These are phyloP conservation scores for Brachyhypopomus gauderio DNA, from an alignment of 2,113 vertebrate species.

Conservation along the genomic window DNA sequence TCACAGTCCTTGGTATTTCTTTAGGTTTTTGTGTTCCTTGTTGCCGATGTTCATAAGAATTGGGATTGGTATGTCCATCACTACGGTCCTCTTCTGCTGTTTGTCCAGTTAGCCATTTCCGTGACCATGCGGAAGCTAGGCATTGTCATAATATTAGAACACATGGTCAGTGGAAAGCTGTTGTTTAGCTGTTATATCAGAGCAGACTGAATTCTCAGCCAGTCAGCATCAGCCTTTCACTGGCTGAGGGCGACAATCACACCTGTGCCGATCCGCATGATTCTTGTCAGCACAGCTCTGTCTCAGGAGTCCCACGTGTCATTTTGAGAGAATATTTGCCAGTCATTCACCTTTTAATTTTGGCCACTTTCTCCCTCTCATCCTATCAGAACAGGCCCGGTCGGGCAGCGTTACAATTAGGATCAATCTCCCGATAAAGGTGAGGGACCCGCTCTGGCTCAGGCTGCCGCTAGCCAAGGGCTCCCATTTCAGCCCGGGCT, in stretches of 20 bases:
- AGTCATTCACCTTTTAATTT: slow-evolving; percentile 35
- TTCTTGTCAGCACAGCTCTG: slow-evolving; percentile 6
- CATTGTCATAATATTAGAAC: not conserved
- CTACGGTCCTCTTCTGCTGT: no score
- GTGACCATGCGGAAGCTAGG: not conserved
- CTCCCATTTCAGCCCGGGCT: slow-evolving; percentile 42
- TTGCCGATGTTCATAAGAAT: no score
- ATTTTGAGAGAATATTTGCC: slow-evolving; percentile 6
- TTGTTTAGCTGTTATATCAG: slow-evolving; percentile 24
- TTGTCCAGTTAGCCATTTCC: no score
- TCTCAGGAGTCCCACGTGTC: slow-evolving; percentile 20
- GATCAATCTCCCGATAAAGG: slow-evolving; percentile 53
- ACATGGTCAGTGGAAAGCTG: not conserved
- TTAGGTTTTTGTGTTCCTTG: no score
- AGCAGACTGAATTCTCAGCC: slow-evolving; percentile 16
- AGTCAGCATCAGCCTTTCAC: slow-evolving; percentile 17
- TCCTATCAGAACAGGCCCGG: slow-evolving; percentile 26
- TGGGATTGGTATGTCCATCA: no score
- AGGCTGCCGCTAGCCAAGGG: slow-evolving; percentile 47
- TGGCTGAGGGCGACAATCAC: not conserved
- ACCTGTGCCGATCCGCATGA: not conserved
- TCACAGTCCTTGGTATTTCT: no score
- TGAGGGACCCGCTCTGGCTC: slow-evolving; percentile 44
- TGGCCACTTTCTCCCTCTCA: not conserved
- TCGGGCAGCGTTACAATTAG: slow-evolving; percentile 42